Percentiles rank a stretch among this genome's conserved stretches.
Conservation (phyloP, 2,888 invertebrate species). For the Leistus spinibarbis region DNA sequence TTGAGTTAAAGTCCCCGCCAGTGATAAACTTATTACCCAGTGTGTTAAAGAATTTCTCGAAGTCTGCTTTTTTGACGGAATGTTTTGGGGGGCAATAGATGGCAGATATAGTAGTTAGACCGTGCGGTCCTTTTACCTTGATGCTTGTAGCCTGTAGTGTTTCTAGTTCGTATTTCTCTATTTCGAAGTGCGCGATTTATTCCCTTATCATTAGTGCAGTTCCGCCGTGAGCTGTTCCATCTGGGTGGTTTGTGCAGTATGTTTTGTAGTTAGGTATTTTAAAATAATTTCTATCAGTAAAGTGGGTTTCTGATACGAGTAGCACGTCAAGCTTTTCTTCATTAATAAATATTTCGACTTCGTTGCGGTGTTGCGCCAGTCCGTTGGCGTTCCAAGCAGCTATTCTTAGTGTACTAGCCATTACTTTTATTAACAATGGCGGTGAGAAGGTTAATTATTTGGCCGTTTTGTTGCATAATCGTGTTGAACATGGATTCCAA, state of each 20-base stretch:
- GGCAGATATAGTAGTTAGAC: too few species aligned
- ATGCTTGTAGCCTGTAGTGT: constrained; percentile 13
- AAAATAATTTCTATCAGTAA: constrained; percentile 31
- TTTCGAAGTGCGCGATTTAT: constrained; percentile 26
- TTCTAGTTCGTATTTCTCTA: constrained; percentile 23
- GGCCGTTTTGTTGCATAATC: constrained; percentile 39
- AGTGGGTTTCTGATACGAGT: constrained; percentile 16
- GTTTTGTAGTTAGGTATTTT: constrained; percentile 31
- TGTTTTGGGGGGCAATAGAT: constrained; percentile 43
- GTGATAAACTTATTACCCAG: constrained; percentile 41
- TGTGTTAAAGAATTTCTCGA: constrained; percentile 36
- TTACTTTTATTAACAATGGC: constrained; percentile 31
- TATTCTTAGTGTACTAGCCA: constrained; percentile 34
- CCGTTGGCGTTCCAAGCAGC: constrained; percentile 39
- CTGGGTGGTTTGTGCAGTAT: constrained; percentile 36
- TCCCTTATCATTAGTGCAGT: constrained; percentile 27
- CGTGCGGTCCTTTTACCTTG: background rate
- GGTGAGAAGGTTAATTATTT: too few species aligned
- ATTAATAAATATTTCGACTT: constrained; percentile 31
- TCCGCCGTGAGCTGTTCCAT: constrained; percentile 28
- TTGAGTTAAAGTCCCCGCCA: constrained; percentile 43
- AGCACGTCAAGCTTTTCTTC: background rate
- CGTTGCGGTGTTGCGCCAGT: constrained; percentile 18
- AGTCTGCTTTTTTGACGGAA: constrained; percentile 41
- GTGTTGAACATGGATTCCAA: constrained; percentile 39